Base-by-base conservation (phyloP, 2,797 vertebrate genomes). In the Hypotaenidia philippensis region DNA sequence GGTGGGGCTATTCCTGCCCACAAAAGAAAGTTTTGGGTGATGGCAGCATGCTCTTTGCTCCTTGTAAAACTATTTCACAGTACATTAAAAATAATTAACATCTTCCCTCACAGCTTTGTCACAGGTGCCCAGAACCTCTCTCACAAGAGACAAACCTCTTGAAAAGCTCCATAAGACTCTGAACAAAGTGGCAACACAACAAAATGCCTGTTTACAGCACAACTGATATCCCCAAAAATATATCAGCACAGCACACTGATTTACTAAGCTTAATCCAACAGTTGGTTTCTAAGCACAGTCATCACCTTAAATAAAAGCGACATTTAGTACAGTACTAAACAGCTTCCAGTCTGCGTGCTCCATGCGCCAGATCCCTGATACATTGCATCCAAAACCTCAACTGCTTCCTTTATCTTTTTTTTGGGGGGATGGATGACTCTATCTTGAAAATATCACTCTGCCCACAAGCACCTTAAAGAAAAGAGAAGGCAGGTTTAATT, bases 381-480 rank as follows among this genome's bases (percentile, higher is more conserved):
- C 72, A 91, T n/a, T 65, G 41, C 32, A 76, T 52, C 1, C 4
- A 88, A 95, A 29, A 3, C 11, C 5, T 86, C 17, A 26, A 38
- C 17, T 47, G 3, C 26, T 49, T 25, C 13, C 25, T 25, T 27
- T 10, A 19, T 34, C 16, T 20, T 11, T 36, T 14, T 60, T 40
- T 59, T 66, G 10, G 36, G 9, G 41, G 41, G 29, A 36, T 26
- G 27, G 47, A 90, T 76, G 77, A 78, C 38, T 71, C 74, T 56
- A 65, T 78, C 34, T 66, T 66, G 40, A 52, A 93, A 95, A 87
- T 86, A 72, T 63, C 70, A 77, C 59, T 85, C 82, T 87, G 80
- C 72, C 76, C 65, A 86, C 82, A 75, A 68, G 36, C 38, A 45
- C 50, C 40, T 34, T 34, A 56, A 83, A 70, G 59, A 40, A 26